Base-by-base conservation (phyloP, 2,113 vertebrate genomes). In the Rattus rattus region DNA sequence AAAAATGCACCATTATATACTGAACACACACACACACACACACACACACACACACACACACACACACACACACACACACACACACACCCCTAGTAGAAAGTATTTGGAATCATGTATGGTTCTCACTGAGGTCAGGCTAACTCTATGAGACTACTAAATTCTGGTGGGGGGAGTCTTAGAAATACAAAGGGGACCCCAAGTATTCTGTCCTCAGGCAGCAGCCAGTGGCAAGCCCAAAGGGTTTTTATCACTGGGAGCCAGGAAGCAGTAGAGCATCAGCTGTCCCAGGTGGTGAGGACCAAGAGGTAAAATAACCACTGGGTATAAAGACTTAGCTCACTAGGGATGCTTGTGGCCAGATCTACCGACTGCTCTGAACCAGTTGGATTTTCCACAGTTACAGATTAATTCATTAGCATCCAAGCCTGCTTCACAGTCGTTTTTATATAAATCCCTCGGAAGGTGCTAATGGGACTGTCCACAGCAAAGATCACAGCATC, bases 361-460 rank as follows among this genome's bases (percentile, higher is more conserved):
- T 28, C 33, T 19, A 33, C 1, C 2, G 52, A 70, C 33, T 91
- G 12, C n/a, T 61, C 11, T 7, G 36, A 86, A 91, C 10, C 47
- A 49, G 49, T 5, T 43, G 54, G 30, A 26, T 43, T 77, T 72
- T 43, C 47, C 83, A 87, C 70, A 92, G 11, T 77, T 56, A 91
- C 0, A 83, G 76, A 92, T 81, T 49, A 77, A 92, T 89, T 79
- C 88, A 88, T 95, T 75, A 91, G 83, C 67, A 85, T 75, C 88
- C 89, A 92, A 75, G 81, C 43, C 77, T 84, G 76, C 49, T 47
- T 79, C 91, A 89, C 73, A 81, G 63, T 49, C 5, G 17, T 84
- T 95, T 97, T 89, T 43, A 88, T 49, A 36, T 24, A 91, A 93
- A 88, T 90, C 33, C 91, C 81, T 84, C 28, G 22, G 91, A 95